phyloP scores from a whole-genome alignment of 2,888 invertebrate species.

The Atethmia centrago region DNA sequence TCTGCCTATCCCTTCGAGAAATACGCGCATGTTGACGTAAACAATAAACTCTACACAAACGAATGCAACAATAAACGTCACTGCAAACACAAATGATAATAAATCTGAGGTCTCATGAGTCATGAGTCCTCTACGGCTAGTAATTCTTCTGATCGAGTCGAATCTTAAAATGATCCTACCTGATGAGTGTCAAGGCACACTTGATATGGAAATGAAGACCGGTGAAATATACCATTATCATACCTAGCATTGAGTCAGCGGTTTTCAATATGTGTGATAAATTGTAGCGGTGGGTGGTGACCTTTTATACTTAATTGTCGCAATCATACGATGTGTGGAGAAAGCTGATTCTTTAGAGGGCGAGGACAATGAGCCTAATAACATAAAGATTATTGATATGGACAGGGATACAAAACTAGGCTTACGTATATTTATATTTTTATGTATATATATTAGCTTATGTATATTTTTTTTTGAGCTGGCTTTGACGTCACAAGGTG shows the following conservation, averaged over 20 bases:
- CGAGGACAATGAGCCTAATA: not conserved
- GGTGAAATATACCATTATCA: constrained; percentile 30
- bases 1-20: not conserved
- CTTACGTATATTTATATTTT: too few species aligned
- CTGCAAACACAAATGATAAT: not conserved
- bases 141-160: constrained; percentile 25
- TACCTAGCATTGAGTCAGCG: constrained; percentile 29
- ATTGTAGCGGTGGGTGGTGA: constrained; percentile 7
- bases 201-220: constrained; percentile 34
- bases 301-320: constrained; percentile 15
- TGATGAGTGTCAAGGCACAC: constrained; percentile 52
- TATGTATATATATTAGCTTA: too few species aligned
- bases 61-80: not conserved
- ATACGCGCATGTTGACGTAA: not conserved
- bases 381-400: not conserved
- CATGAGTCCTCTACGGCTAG: not conserved
- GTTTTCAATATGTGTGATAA: constrained; percentile 26
- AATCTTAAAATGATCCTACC: constrained; percentile 17
- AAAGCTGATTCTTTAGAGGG: constrained; percentile 12
- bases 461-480: constrained; percentile 36
- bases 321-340: constrained; percentile 2
- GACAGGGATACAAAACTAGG: not conserved
- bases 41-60: not conserved
- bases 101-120: constrained; percentile 3
- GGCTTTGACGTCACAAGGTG: constrained; percentile 23